These are phyloP conservation scores for Babylonia areolata DNA, from an alignment of 1,140 invertebrate species.

Conservation along the genomic window DNA sequence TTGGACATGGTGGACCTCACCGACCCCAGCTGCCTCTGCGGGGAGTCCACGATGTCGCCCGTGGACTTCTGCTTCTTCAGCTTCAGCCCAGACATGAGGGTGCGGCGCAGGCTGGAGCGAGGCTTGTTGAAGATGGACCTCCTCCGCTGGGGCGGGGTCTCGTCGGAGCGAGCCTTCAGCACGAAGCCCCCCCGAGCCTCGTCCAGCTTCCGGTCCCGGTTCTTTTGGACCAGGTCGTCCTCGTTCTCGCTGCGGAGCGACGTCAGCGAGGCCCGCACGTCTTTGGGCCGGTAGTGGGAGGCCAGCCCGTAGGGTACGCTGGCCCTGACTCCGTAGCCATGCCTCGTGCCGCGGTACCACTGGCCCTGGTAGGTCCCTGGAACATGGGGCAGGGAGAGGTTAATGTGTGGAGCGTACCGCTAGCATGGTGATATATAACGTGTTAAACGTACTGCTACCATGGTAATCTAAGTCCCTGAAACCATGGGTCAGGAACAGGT, in stretches of 20 bases:
- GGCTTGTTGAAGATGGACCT: conserved; percentile 87
- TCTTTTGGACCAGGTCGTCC: conserved; percentile 77
- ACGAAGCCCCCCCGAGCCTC: conserved; percentile 98
- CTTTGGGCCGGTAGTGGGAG: conserved; percentile 83
- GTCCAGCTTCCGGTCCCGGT: conserved; percentile 90
- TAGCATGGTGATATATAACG: too few relatives aligned
- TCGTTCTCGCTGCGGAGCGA: conserved; percentile 83
- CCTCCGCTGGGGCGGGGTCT: conserved; percentile 83
- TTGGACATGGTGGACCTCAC: conserved; percentile 75
- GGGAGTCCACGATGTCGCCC: conserved; percentile 90
- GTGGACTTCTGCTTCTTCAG: conserved; percentile 93
- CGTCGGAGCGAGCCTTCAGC: conserved; percentile 89
- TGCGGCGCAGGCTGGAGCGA: conserved; percentile 69
- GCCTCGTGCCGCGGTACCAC: conserved; percentile 97
- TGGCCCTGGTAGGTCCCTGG: conserved; percentile 99
- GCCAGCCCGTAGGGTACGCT: conserved; percentile 93
- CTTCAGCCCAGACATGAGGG: conserved; percentile 71
- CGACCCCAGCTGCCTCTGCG: conserved; percentile 66
- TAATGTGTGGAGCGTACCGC: too few relatives aligned
- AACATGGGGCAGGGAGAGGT: conserved; percentile 71
- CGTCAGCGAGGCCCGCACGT: conserved; percentile 87
- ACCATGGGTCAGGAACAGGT: too few relatives aligned
- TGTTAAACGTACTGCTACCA: too few relatives aligned
- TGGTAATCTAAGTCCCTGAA: too few relatives aligned
- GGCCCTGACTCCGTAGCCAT: conserved; percentile 97